phyloP scores from a whole-genome alignment of 2,888 invertebrate genomes.

The Coleophora deauratella region DNA sequence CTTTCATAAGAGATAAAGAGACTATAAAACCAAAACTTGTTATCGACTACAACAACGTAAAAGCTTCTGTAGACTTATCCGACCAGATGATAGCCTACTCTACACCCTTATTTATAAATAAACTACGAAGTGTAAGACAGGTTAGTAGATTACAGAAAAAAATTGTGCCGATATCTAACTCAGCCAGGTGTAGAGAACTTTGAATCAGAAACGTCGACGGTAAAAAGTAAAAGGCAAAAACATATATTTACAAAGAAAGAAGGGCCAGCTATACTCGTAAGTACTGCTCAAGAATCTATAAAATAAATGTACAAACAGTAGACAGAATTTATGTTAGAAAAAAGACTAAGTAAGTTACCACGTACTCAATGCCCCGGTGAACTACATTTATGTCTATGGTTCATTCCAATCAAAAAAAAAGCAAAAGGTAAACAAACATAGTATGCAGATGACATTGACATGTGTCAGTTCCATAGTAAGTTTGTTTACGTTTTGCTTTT shows the following conservation, averaged over 20 bases:
- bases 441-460: too few relatives aligned
- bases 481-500: too few relatives aligned
- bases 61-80: conserved; percentile 29
- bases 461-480: too few relatives aligned
- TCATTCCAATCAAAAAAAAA: too few relatives aligned
- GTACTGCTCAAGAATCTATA: conserved; percentile 9
- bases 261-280: conserved; percentile 11
- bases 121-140: conserved; percentile 14
- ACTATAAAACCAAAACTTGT: conserved; percentile 21
- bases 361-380: conserved; percentile 17
- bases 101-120: conserved; percentile 22
- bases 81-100: conserved; percentile 31
- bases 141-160: conserved; percentile 8
- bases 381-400: conserved; percentile 18
- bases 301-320: neutral
- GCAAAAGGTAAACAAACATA: too few relatives aligned
- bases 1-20: conserved; percentile 18
- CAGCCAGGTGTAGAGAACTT: neutral
- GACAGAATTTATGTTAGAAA: conserved; percentile 14
- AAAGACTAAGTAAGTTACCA: conserved; percentile 16
- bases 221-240: conserved; percentile 17
- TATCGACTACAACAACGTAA: conserved; percentile 29
- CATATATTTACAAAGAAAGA: conserved; percentile 14
- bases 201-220: neutral
- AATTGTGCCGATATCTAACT: conserved; percentile 1